Evolutionary conservation across 2,888 invertebrate genomes (phyloP).

Genomic region (Hoplodrina ambigua): DNA sequence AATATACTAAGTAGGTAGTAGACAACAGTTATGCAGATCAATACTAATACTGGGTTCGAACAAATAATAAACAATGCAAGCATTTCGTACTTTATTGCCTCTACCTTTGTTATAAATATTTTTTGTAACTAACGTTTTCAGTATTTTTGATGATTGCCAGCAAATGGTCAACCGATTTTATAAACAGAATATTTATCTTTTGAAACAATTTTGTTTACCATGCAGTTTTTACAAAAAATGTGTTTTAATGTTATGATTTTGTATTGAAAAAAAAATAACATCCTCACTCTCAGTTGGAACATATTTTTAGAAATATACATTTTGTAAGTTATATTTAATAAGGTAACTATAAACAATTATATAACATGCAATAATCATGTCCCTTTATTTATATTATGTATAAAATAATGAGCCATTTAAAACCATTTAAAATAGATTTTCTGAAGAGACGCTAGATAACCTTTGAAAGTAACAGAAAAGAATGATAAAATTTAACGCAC

Average conservation of each 20-base stretch:
- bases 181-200: neutral
- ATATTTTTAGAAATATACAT: slow-evolving; percentile 23
- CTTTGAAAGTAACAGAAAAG: slow-evolving; percentile 43
- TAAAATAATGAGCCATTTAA: slow-evolving; percentile 8
- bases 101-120: neutral
- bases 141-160: slow-evolving; percentile 17
- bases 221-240: slow-evolving; percentile 6
- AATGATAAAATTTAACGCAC: slow-evolving; percentile 57
- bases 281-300: neutral
- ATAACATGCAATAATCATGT: slow-evolving; percentile 11
- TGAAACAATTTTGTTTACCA: slow-evolving; percentile 12
- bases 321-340: slow-evolving; percentile 42
- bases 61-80: neutral
- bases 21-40: neutral
- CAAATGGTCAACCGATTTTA: neutral
- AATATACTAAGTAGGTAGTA: slow-evolving; percentile 2
- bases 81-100: neutral
- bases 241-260: neutral
- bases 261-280: neutral
- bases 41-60: neutral
- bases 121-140: slow-evolving; percentile 1
- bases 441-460: slow-evolving; percentile 62
- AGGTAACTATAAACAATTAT: slow-evolving; percentile 15
- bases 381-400: slow-evolving; percentile 13
- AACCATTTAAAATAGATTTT: slow-evolving; percentile 33